Base-by-base conservation (phyloP, 2,888 invertebrate genomes). In the Meghimatium bilineatum region DNA sequence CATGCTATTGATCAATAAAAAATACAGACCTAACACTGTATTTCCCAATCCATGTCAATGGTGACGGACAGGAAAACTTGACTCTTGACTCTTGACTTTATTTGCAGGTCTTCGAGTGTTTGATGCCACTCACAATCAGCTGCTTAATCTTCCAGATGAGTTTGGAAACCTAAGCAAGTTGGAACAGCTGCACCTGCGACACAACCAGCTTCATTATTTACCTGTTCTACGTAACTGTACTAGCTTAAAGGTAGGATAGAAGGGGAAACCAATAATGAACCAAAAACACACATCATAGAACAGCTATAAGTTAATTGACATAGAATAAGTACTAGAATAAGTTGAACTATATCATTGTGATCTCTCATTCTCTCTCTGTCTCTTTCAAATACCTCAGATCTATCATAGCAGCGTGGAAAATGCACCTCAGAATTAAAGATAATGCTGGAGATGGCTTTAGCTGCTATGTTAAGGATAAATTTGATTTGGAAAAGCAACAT, bases 121-220 rank as follows among this genome's bases (percentile, higher is more conserved):
- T 95, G 97, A 96, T 92, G 93, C 97, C 80, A 96, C 96, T 14
- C 95, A 96, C 93, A 98, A 98, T 94, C 93, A 95, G 88, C 94
- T 98, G 82, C 94, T 94, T 38, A 94, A 94, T 88, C 94, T 98
- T 74, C 95, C 96, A 89, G 95, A 96, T 44, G 96, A 96, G 88
- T 95, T 97, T 91, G 96, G 97, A 80, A 96, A 97, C 94, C 94
- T 98, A 87, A 95, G 96, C 5, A 88, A 92, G 56, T 86, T 94
- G 75, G 93, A 94, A 86, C 92, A 92, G 82, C 89, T 94, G 1
- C 93, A 94, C 86, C 87, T 94, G 38, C 88, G 93, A 34, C 93
- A 94, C 87, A 94, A 94, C 87, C 88, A 88, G 49, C 89, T 94
- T 17, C 88, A 89, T 10, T 87, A 90, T 67, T 83, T 94, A 80